Percentiles rank a stretch among this genome's conserved stretches.
Conservation (phyloP, 2,797 vertebrate genomes). For the Melanotaenia trifasciata region DNA sequence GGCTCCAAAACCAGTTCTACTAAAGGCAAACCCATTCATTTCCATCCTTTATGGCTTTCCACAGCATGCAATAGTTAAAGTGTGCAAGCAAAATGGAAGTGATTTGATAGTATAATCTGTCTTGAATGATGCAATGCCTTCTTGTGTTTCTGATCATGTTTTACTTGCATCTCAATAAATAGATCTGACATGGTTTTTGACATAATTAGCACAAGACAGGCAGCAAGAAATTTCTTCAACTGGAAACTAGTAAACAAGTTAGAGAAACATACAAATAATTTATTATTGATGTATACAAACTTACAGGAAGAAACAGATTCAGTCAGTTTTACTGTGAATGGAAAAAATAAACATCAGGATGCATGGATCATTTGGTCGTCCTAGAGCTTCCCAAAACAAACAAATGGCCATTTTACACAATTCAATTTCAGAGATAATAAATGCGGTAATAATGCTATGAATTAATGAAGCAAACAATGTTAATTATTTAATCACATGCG, state of each 20-base stretch:
- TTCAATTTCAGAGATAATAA: conserved; percentile 18
- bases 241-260: not conserved
- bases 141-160: not conserved
- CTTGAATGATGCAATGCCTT: not conserved
- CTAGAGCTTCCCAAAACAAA: conserved; percentile 14
- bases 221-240: not conserved
- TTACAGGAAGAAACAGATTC: not conserved
- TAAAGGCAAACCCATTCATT: not conserved
- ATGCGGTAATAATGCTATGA: conserved; percentile 21
- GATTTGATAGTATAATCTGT: not conserved
- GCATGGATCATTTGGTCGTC: conserved; percentile 15
- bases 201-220: not conserved
- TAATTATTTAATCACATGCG: conserved; percentile 42
- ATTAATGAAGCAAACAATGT: conserved; percentile 40
- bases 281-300: not conserved
- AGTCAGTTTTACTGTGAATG: conserved; percentile 3
- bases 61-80: not conserved
- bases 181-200: not conserved
- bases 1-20: not conserved
- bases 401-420: conserved; percentile 26
- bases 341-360: not conserved
- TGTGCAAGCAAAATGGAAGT: not conserved
- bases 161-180: not conserved
- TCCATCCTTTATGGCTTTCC: not conserved
- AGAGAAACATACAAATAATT: not conserved